These are phyloP conservation scores for Carabus problematicus DNA, from an alignment of 2,888 invertebrate genomes.

Conservation along the genomic window DNA sequence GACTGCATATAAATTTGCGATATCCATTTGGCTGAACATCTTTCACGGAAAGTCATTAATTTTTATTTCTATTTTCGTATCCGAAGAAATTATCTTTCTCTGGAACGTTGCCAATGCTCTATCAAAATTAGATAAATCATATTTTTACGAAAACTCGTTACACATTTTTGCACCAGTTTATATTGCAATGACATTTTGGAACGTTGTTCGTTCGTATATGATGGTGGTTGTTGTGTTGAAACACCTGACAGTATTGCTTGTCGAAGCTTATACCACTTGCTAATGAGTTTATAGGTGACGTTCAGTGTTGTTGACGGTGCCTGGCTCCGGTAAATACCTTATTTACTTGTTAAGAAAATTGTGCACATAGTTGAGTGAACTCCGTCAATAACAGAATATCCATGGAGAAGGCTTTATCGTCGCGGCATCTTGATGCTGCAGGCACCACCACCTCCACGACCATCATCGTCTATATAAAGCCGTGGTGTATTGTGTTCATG, in stretches of 20 bases:
- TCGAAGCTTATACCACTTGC: too few relatives aligned
- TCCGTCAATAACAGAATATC: slow-evolving; percentile 7
- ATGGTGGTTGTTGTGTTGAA: background rate
- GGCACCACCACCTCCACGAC: background rate
- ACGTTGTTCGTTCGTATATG: background rate
- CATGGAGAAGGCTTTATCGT: background rate
- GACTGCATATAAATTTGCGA: slow-evolving; percentile 30
- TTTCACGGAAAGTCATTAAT: slow-evolving; percentile 38
- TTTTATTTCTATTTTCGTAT: slow-evolving; percentile 39
- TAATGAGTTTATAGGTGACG: too few relatives aligned
- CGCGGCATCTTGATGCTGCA: background rate
- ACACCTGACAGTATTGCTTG: too few relatives aligned
- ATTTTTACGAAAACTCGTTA: slow-evolving; percentile 32
- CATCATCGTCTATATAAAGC: slow-evolving; percentile 16
- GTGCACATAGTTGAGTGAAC: slow-evolving; percentile 15
- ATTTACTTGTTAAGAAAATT: slow-evolving; percentile 8
- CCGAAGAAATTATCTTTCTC: slow-evolving; percentile 38
- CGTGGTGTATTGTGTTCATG: slow-evolving; percentile 28
- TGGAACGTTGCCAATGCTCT: slow-evolving; percentile 29
- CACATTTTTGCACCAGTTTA: slow-evolving; percentile 29
- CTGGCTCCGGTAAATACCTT: background rate
- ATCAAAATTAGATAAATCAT: slow-evolving; percentile 42
- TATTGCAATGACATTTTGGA: background rate
- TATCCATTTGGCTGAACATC: slow-evolving; percentile 31
- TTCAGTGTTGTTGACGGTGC: too few relatives aligned